Percentiles rank a stretch among this genome's conserved stretches.
Evolutionary conservation across 1,140 invertebrate species (phyloP).

Genomic region (Bactericera cockerelli): DNA sequence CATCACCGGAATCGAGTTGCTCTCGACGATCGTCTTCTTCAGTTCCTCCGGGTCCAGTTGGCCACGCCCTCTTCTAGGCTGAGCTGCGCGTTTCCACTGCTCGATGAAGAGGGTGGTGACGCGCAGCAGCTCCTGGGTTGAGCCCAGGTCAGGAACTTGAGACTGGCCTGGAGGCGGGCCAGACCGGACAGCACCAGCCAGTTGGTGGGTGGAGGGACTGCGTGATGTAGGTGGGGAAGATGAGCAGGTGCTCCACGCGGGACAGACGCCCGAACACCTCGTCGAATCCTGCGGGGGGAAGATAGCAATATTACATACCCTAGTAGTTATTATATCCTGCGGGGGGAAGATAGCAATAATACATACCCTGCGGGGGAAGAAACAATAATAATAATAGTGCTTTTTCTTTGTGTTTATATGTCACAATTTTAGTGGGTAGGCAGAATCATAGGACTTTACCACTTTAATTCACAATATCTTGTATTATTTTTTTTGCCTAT

Average conservation of each 20-base stretch:
- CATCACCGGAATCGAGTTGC: neutral
- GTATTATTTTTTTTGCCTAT: no score
- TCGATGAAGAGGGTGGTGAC: neutral
- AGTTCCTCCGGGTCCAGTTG: neutral
- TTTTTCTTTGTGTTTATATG: no score
- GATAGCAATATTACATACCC: no score
- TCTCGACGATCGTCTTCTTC: neutral
- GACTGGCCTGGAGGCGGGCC: neutral
- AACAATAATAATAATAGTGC: no score
- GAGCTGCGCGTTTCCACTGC: conserved; percentile 1
- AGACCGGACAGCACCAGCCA: neutral
- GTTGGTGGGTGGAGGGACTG: neutral
- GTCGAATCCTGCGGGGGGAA: no score
- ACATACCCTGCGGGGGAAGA: no score
- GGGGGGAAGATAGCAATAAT: no score
- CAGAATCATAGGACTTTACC: no score
- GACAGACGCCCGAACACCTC: neutral
- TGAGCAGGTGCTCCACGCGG: neutral
- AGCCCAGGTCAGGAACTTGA: neutral
- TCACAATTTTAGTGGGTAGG: no score
- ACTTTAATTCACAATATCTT: no score
- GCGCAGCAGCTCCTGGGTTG: neutral
- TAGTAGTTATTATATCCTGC: no score
- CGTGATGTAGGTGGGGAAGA: neutral
- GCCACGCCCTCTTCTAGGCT: neutral